These are phyloP conservation scores for Sinopyrophorus schimmeli DNA, from an alignment of 2,888 invertebrate species.

Conservation along the genomic window DNA sequence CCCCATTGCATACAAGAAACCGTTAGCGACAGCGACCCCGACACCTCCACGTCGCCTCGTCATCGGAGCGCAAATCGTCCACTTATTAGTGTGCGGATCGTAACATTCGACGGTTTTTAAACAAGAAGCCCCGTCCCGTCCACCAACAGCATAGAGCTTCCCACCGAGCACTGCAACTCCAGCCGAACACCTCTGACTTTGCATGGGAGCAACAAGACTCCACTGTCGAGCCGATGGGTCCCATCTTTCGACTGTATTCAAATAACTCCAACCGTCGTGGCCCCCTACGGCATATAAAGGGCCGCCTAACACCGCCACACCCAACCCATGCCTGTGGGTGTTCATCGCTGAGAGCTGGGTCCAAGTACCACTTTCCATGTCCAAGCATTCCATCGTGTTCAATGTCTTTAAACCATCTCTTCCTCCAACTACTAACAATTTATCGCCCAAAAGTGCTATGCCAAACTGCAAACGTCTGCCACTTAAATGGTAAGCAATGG, in stretches of 20 bases:
- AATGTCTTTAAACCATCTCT: constrained; percentile 92
- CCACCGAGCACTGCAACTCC: constrained; percentile 86
- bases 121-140: constrained; percentile 89
- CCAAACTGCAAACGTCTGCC: constrained; percentile 87
- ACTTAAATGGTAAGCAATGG: constrained; percentile 74
- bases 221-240: constrained; percentile 86
- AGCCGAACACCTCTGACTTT: constrained; percentile 84
- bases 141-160: constrained; percentile 89
- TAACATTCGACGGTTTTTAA: constrained; percentile 86
- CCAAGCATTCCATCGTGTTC: constrained; percentile 90
- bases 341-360: constrained; percentile 83
- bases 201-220: constrained; percentile 90
- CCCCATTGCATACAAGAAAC: constrained; percentile 88
- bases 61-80: constrained; percentile 89
- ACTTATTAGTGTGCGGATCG: constrained; percentile 73
- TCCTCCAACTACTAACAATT: constrained; percentile 86
- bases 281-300: constrained; percentile 95
- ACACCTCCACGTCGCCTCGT: constrained; percentile 84
- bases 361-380: constrained; percentile 80
- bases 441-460: constrained; percentile 81
- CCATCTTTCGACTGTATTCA: constrained; percentile 92
- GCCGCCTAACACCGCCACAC: constrained; percentile 77
- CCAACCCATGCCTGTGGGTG: constrained; percentile 82
- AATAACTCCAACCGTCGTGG: constrained; percentile 94
- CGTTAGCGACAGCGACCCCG: constrained; percentile 85